Evolutionary conservation across 2,113 vertebrate genomes (phyloP), one percentile per base, ranked within the genome.

Genomic region (Gallinago paraguaiae): DNA sequence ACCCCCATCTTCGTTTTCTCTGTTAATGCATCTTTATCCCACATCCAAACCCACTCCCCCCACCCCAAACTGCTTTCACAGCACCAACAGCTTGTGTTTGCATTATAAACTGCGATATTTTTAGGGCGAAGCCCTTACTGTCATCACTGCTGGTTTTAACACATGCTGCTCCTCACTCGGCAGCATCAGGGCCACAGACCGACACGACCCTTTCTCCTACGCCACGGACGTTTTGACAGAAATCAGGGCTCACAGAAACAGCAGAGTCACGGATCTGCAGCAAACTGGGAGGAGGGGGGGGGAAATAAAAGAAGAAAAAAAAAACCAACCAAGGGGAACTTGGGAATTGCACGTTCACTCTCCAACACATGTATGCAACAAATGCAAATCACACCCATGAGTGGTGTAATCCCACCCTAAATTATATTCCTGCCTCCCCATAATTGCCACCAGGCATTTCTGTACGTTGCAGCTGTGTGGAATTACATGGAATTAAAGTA

Each of bases 341-440:
- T 3, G 2, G 28, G 45, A 69, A 39, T n/a, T 39, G 56, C 64
- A 41, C 30, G 28, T 10, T 30, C 31, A 22, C 46, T 50, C 48
- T 48, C 50, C 15, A 1, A 15, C 6, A 33, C 7, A 19, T 0
- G 0, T 3, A 12, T 0, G 4, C n/a, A 82, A 22, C 30, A 53
- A 33, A 12, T 0, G 6, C 9, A 8, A 9, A 25, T 35, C 48
- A 19, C 13, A 22, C 3, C 1, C 13, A 5, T 13, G 10, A 69
- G 33, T 1, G 12, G 25, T 3, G 37, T 9, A 25, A 77, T 13
- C 16, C 18, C 50, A 30, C 5, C 39, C 12, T 5, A 33, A 39
- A 2, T 48, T 76, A 51, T 23, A 59, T 14, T 51, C 63, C 71
- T 27, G 14, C 43, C 51, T 67, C 37, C 41, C 31, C 27, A 1